Base-by-base conservation (phyloP, 2,797 vertebrate genomes). In the Enteromius mattozi region DNA sequence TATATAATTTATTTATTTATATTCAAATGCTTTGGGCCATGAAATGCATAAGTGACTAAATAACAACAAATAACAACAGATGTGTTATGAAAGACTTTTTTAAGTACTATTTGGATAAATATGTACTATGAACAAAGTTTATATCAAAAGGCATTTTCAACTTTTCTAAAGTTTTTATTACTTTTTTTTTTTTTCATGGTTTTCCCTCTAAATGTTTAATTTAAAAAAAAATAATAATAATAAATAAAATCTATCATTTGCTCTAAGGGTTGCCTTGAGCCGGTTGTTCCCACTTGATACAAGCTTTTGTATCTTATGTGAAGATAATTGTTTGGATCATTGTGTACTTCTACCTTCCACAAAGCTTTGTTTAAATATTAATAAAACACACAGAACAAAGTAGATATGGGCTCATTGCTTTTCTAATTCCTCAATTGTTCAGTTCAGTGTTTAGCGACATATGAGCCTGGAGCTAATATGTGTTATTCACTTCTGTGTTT, bases 341-440 rank as follows among this genome's bases (percentile, higher is more conserved):
- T 51, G 8, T 51, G 49, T 10, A 27, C 7, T 61, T 61, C 4
- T 42, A 30, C 21, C 13, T 78, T 42, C 8, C 35, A 27, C n/a
- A 78, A 77, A 59, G 21, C 21, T 40, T 37, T 77, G 33, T 78
- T 77, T 45, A 78, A 63, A 30, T 63, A 63, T 78, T 78, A 78
- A 63, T 77, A 19, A 42, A 78, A 78, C 37, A 45, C 35, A 78
- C 35, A 40, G n/a, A 42, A 45, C n/a, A 78, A 68, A 66, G 17
- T 13, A 79, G 40, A 19, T 19, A 33, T 35, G 24, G 3, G 19
- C 30, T 37, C 24, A 66, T 16, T 66, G 6, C 24, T 61, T n/a
- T n/a, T 74, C 27, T 65, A 37, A 66, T 27, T 54, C 45, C 5
- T 66, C 30, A 51, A 37, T 82, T 51, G 65, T 82, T 35, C 6